These are phyloP conservation scores for Listrodromus nycthemerus DNA, from an alignment of 2,888 invertebrate genomes.

Conservation along the genomic window DNA sequence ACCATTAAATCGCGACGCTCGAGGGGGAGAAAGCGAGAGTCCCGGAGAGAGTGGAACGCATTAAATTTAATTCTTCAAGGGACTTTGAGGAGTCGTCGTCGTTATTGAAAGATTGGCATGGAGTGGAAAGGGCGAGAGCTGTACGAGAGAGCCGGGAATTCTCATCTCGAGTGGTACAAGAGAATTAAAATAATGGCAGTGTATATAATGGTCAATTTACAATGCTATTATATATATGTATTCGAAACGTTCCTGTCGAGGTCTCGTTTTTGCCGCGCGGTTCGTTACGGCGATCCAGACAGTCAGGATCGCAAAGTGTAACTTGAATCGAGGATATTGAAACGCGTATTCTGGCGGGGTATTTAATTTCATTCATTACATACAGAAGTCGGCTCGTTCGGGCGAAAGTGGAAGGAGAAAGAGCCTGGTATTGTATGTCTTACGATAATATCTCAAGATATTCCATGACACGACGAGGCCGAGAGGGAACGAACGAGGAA, in stretches of 20 bases:
- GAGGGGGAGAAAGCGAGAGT: constrained; percentile 36
- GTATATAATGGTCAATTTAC: constrained; percentile 63
- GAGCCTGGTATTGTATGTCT: constrained; percentile 6
- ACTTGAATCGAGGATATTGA: constrained; percentile 50
- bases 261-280: constrained; percentile 10
- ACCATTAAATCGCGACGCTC: constrained; percentile 62
- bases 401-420: neutral
- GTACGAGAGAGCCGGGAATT: constrained; percentile 38
- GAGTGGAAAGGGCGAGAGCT: constrained; percentile 58
- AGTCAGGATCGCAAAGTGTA: constrained; percentile 31
- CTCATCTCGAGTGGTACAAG: constrained; percentile 65
- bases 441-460: constrained; percentile 35
- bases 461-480: constrained; percentile 8
- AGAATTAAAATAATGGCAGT: constrained; percentile 63
- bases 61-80: constrained; percentile 67
- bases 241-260: constrained; percentile 31
- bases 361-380: constrained; percentile 38
- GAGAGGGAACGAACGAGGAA: neutral
- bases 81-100: constrained; percentile 65
- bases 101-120: constrained; percentile 70
- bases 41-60: constrained; percentile 61
- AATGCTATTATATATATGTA: constrained; percentile 49
- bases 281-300: constrained; percentile 23
- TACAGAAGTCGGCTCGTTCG: constrained; percentile 22
- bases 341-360: constrained; percentile 29